Evolutionary conservation across 1,140 invertebrate species (phyloP), one percentile per base, ranked within the genome.

Genomic region (Calosoma granatense): DNA sequence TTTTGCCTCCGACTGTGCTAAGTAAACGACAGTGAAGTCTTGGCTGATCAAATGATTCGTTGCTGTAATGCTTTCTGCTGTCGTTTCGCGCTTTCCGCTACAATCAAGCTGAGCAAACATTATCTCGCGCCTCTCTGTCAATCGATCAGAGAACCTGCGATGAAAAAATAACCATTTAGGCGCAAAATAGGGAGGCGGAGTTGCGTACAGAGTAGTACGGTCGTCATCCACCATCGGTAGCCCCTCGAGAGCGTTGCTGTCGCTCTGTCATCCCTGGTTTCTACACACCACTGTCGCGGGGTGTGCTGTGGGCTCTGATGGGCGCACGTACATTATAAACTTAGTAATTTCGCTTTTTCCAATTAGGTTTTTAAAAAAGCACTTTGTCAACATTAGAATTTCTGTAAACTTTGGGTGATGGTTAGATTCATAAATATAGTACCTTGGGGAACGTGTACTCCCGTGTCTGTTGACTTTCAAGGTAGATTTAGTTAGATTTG

Each of bases 71-170:
- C 26, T 30, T 30, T 30, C 26, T 30, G 14, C 41, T 11, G 15
- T 17, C 41, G 41, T 47, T 47, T 47, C 41, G 17, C 41, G 41
- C 41, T 47, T 47, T 47, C 41, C 41, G 41, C 41, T 47, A 47
- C 41, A 47, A 47, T 47, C 41, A 47, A 47, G 41, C 41, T 47
- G 41, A 47, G 41, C 41, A 47, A 47, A 47, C 41, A 47, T 47
- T 47, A 47, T 9, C 41, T 9, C 41, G 17, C 4, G 9, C 9
- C 6, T 4, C 15, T 17, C 6, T 47, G 41, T 47, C 41, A 47
- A 47, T 47, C 41, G 41, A 47, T 47, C 9, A 47, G 6, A 3
- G 41, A 17, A 12, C 4, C 14, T 30, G 6, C 9, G 41, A 47
- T 47, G 41, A 47, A 47, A 47, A 47, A 47, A 47, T 47, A 47